Base-by-base conservation (phyloP, 2,888 invertebrate species). In the Anodontia alba region DNA sequence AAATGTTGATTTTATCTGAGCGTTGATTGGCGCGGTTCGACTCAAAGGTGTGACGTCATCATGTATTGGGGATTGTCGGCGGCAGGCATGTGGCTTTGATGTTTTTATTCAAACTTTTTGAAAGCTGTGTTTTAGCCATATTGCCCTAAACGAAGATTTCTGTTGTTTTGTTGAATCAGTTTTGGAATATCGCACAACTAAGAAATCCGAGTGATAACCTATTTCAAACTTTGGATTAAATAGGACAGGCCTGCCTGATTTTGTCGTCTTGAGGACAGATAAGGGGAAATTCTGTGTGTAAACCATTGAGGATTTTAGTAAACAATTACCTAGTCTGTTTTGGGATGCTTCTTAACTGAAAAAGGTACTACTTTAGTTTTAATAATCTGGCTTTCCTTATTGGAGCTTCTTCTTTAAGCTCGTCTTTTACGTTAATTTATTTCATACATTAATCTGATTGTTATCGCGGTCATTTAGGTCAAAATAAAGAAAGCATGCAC, bases 41-140 rank as follows among this genome's bases (percentile, higher is more conserved):
- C 89, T 90, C 89, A 90, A 90, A 89, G 88, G 83, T 72, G 90
- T 92, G 93, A 93, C 93, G 92, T 92, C 93, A 92, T 87, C 71
- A 80, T 85, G 87, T 88, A 90, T 86, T 87, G 88, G 62, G 88
- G 91, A 88, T 90, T 90, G 91, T 91, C 91, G 90, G 92, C 92
- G 90, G 91, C 91, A 88, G 91, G 91, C 91, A 91, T 90, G 90
- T 90, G 90, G 87, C 92, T 92, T 91, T 92, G 92, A 92, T 91
- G 88, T 91, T 88, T 81, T 88, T 85, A 82, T 90, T 92, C 90
- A 90, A 92, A 92, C 92, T 89, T 90, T 38, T 90, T 62, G 62
- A 62, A 62, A 62, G 62, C 62, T 62, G 89, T 89, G 67, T 62
- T n/a, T n/a, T n/a, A 17, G 62, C 62, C 62, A 62, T 62, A 62